phyloP scores from a whole-genome alignment of 2,113 vertebrate genomes.

The Phrynosoma blainvillii region DNA sequence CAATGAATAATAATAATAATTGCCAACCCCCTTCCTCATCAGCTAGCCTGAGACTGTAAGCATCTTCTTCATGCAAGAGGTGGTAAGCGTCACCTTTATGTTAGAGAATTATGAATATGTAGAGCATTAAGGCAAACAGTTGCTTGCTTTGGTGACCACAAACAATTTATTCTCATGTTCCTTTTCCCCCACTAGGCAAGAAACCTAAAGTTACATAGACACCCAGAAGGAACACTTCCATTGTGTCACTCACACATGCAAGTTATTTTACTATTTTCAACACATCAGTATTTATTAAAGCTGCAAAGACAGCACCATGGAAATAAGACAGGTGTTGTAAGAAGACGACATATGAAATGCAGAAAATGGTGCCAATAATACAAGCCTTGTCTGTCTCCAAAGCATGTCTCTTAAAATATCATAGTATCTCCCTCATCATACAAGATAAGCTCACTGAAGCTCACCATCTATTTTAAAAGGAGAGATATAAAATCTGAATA shows the following conservation, averaged over 20 bases:
- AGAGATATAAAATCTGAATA: not conserved
- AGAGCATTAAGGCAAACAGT: slow-evolving; percentile 24
- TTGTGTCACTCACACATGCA: not conserved
- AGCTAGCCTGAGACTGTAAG: not conserved
- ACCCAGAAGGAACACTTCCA: slow-evolving; percentile 22
- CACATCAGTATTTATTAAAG: slow-evolving; percentile 26
- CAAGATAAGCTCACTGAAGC: not conserved
- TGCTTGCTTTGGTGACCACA: slow-evolving; percentile 41
- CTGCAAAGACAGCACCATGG: slow-evolving; percentile 11
- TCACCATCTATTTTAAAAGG: not conserved
- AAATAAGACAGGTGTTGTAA: slow-evolving; percentile 15
- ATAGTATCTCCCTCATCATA: not conserved
- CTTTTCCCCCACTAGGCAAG: slow-evolving; percentile 32
- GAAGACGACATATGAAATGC: slow-evolving; percentile 21
- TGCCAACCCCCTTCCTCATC: no score
- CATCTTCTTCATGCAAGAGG: slow-evolving; percentile 16
- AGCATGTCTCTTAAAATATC: not conserved
- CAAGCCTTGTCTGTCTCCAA: not conserved
- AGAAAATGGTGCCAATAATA: not conserved
- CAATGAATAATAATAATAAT: no score
- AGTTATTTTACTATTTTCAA: slow-evolving; percentile 34
- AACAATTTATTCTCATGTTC: slow-evolving; percentile 57
- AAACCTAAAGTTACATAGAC: slow-evolving; percentile 27
- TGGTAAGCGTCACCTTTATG: slow-evolving; percentile 31
- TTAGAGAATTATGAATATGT: slow-evolving; percentile 11